Evolutionary conservation across 1,140 invertebrate genomes (phyloP), one percentile per base, ranked within the genome.

Genomic region (Orius insidiosus): DNA sequence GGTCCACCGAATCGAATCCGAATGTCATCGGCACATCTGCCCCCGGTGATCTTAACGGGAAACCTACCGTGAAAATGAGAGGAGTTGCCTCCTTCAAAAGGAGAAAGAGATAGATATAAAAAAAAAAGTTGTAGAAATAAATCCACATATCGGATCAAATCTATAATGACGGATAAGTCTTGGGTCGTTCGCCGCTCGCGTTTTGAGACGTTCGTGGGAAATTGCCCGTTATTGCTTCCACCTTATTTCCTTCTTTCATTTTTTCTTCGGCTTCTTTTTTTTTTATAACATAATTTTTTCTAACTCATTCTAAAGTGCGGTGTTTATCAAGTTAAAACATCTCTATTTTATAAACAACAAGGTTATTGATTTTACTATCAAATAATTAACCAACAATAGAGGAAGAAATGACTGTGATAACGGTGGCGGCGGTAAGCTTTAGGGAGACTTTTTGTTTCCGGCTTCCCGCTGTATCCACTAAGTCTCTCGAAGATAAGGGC

Each of bases 121-220:
- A 40, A 6, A 40, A 40, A 40, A 40, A 40, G 11, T 40, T 16
- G 38, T 40, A 40, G 38, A 40, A 40, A 40, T 40, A 40, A 40
- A 40, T 18, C 38, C 38, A 40, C 38, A 40, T 16, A 40, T 40
- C 38, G 38, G 10, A 40, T 40, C 38, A 40, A 40, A 40, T 40
- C 38, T 40, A 18, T 40, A 40, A 40, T 40, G 38, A 40, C 38
- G 38, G 38, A 24, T 24, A 24, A 24, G 24, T 24, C 24, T 24
- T 24, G 24, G 24, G 24, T 24, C 24, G 24, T 24, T 24, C 24
- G 24, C 24, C 24, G 24, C 24, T 24, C 24, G 24, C 24, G 24
- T 15, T 40, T 40, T 13, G 9, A 40, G 35, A n/a, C 35, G 14
- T 36, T 40, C 38, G 38, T 40, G 38, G 38, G 38, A 40, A 40